Base-by-base conservation (phyloP, 2,113 vertebrate genomes). In the Cinclus mexicanus region DNA sequence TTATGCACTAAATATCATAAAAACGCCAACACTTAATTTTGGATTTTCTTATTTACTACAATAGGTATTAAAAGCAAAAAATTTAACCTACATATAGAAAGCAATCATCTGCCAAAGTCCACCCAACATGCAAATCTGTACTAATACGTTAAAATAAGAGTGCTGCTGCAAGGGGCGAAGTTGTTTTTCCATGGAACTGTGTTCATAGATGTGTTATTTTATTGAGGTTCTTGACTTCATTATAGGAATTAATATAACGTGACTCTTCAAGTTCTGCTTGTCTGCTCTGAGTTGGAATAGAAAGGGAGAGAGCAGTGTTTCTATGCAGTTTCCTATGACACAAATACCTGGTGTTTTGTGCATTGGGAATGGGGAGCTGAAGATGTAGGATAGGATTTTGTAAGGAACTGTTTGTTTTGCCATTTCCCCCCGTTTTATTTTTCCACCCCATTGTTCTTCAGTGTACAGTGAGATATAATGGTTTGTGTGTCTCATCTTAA, bases 341-440 rank as follows among this genome's bases (percentile, higher is more conserved):
- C 5, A 17, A 24, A 37, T 49, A 37, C 3, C 1, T 60, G 53
- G 17, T 21, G 9, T 8, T 70, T 74, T 71, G 14, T 69, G 23
- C 1, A 0, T 68, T 87, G 18, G 16, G 63, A 68, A 44, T 26
- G n/a, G 74, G 31, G 31, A 76, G 7, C 12, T 79, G 42, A 22
- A 68, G 44, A n/a, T 14, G 19, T 2, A 3, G 29, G 16, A 39
- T 6, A 31, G 26, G 35, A 47, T 67, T 89, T 80, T 63, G 13
- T 84, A 75, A 82, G 39, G n/a, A 60, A 44, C 12, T n/a, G 10
- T 52, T 87, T 14, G 6, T n/a, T 92, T 72, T 72, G 31, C 12
- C 7, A 7, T 72, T 56, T 49, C 4, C 2, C 0, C 5, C 0
- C 2, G 8, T 18, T 24, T 59, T 44, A 9, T 33, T 79, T 25